Evolutionary conservation across 2,888 invertebrate genomes (phyloP), one percentile per base, ranked within the genome.

Genomic region (Caenorhabditis angaria): DNA sequence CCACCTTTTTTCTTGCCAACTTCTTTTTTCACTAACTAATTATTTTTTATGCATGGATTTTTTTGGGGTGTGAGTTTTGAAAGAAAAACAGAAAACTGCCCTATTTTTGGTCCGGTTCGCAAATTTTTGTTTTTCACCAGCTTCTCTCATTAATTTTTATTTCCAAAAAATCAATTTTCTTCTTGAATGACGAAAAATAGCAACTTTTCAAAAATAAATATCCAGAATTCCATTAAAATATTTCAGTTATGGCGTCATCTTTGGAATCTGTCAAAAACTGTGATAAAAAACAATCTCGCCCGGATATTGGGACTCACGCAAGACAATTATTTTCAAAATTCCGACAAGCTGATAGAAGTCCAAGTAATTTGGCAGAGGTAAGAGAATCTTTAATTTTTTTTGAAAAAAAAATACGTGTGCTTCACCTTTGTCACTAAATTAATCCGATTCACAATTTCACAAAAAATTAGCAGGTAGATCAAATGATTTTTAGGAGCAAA

Each of bases 201-300:
- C n/a, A n/a, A n/a, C n/a, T n/a, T n/a, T n/a, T n/a, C n/a, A n/a
- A n/a, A n/a, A n/a, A n/a, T n/a, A n/a, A n/a, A n/a, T n/a, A n/a
- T n/a, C n/a, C n/a, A n/a, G n/a, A n/a, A n/a, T n/a, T n/a, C n/a
- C n/a, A n/a, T n/a, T n/a, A n/a, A n/a, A n/a, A n/a, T 27, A 51
- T 70, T 81, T 69, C 70, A 81, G 81, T 81, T 10, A 68, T 81
- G 75, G 81, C 81, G 6, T 77, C 79, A 4, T 78, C 78, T 8
- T 28, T 81, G 66, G 81, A 81, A 60, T 77, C 77, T 6, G 71
- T 81, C 29, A 74, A 68, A 53, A 47, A 54, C 29, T 72, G 57
- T 6, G 76, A 80, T 58, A 76, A 80, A 48, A 77, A 69, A 24
- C 55, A 61, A 32, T 63, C 68, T 2, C 41, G 66, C 32, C 65